Evolutionary conservation across 1,140 invertebrate species (phyloP), one percentile per base, ranked within the genome.

Genomic region (Drosophila rhopaloa): DNA sequence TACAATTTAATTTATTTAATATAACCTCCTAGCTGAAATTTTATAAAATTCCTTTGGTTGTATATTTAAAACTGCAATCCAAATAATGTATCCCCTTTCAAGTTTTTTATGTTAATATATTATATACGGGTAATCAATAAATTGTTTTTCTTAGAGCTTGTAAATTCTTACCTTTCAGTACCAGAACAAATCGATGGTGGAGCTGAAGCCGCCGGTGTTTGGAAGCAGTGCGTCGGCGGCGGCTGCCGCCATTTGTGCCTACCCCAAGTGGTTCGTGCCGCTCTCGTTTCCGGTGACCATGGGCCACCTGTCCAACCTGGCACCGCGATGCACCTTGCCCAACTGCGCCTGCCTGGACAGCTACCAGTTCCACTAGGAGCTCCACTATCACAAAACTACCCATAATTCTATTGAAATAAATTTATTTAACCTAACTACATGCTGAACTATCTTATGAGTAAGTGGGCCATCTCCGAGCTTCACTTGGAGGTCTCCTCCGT

Each of bases 211-310:
- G 2, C 63, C 59, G 19, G 14, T 51, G 1, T 70, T 73, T 48
- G 63, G 67, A 7, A 51, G 56, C 61, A 77, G 16, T 14, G 59
- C 83, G 5, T 71, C 80, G 13, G 59, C 83, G 7, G 68, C 81
- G 1, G 75, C 81, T 2, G 76, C 85, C 0, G 71, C 81, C 27
- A 78, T 83, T 57, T 82, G 84, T 58, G 81, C 91, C 10, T 92
- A 92, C 62, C 92, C 92, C 40, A 92, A 92, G 50, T 92, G 92
- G 92, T 84, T 92, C 24, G 86, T 92, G 47, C 92, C 92, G 11
- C 80, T 92, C 29, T 85, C 90, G 0, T 92, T 92, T 61, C 92
- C 92, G 11, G 90, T 92, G 0, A 92, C 91, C 58, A 92, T 92
- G 91, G 88, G 92, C 0, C 91, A 92, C 47, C 61, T 92, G 0